phyloP scores from a whole-genome alignment of 2,888 invertebrate genomes.

The Zhengitettix transpicula region DNA sequence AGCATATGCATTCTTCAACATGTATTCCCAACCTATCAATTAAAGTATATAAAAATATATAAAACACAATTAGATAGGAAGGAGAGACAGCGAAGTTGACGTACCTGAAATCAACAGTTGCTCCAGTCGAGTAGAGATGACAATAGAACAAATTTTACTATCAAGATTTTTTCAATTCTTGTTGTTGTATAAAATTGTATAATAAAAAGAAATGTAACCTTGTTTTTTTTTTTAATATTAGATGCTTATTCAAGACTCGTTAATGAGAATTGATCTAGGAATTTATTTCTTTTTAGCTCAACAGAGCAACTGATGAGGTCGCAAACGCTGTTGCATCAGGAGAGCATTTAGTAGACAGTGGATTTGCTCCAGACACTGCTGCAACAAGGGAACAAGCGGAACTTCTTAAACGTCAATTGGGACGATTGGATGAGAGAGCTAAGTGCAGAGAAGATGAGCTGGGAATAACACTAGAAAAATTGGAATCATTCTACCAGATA shows the following conservation, averaged over 20 bases:
- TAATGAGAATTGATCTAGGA: not conserved
- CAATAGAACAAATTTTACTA: no score
- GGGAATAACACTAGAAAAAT: constrained; percentile 53
- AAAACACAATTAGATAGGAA: no score
- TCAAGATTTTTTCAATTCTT: not conserved
- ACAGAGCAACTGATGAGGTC: constrained; percentile 21
- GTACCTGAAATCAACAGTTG: no score
- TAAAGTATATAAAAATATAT: no score
- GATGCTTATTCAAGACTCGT: not conserved
- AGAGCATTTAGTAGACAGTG: constrained; percentile 64
- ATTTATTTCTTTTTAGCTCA: constrained; percentile 12
- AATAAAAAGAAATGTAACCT: not conserved
- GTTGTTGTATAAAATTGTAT: not conserved
- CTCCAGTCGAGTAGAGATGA: no score
- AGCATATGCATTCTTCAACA: no score
- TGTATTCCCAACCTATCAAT: no score
- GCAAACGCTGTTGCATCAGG: constrained; percentile 53
- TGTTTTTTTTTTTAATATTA: not conserved
- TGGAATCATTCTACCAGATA: constrained; percentile 71
- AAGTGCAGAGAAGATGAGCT: constrained; percentile 63
- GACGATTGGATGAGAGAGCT: constrained; percentile 62
- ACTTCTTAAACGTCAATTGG: constrained; percentile 59
- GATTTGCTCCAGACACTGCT: constrained; percentile 67
- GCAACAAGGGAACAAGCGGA: constrained; percentile 52
- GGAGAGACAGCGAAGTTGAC: no score